phyloP scores from a whole-genome alignment of 2,888 invertebrate species.

The Drosophila quasianomalipes region DNA sequence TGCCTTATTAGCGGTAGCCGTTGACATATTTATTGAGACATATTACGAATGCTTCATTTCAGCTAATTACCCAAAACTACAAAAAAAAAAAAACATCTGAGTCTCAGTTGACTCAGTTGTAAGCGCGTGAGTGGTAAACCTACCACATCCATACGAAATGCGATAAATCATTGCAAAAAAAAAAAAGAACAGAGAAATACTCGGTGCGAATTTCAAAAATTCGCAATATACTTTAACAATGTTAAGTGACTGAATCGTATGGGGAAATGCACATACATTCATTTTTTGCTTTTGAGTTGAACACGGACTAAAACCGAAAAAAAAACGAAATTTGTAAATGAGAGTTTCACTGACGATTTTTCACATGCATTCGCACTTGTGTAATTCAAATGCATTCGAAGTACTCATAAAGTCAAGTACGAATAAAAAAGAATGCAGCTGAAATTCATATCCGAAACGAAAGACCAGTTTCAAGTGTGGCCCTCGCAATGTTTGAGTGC shows the following conservation, averaged over 20 bases:
- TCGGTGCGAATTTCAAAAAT: too few relatives aligned
- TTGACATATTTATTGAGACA: not conserved
- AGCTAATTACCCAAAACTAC: not conserved
- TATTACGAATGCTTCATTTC: not conserved
- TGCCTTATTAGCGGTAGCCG: not conserved
- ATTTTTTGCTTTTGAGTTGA: not conserved
- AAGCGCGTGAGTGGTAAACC: not conserved
- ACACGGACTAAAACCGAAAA: not conserved
- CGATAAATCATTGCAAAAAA: not conserved
- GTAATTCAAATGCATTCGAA: not conserved
- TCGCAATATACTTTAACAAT: not conserved
- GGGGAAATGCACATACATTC: not conserved
- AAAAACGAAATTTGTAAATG: not conserved
- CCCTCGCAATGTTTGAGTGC: conserved; percentile 8
- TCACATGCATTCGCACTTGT: not conserved
- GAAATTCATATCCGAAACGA: not conserved
- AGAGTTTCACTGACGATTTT: not conserved
- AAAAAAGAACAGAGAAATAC: too few relatives aligned
- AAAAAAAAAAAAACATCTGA: not conserved
- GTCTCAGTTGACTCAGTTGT: not conserved
- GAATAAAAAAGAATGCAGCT: not conserved
- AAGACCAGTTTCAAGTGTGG: conserved; percentile 10
- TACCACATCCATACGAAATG: not conserved
- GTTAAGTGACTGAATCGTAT: not conserved
- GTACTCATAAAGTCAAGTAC: conserved; percentile 3